Conservation (phyloP, 2,113 vertebrate species). For the Aythya baeri region DNA sequence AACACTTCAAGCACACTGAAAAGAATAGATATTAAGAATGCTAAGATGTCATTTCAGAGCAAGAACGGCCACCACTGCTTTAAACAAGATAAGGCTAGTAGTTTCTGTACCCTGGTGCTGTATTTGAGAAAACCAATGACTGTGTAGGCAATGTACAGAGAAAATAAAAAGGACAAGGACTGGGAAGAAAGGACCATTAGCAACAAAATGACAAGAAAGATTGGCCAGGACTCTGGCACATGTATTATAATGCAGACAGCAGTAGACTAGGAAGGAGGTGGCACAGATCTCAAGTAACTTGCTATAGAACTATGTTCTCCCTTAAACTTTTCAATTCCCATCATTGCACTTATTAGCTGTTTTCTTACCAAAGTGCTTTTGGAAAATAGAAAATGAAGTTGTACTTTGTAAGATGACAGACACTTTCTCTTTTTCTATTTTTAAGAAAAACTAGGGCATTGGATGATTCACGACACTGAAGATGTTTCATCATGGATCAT, state of each 20-base stretch:
- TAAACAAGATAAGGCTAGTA: neutral
- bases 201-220: neutral
- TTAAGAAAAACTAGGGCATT: neutral
- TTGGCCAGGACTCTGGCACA: neutral
- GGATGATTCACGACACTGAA: neutral
- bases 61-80: neutral
- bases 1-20: neutral
- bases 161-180: neutral
- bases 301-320: neutral
- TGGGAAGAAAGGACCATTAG: neutral
- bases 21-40: neutral
- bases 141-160: neutral
- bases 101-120: neutral
- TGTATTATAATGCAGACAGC: neutral
- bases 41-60: neutral
- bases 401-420: neutral
- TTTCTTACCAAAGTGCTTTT: neutral
- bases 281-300: neutral
- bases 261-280: neutral
- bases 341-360: neutral
- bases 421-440: neutral
- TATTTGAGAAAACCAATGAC: neutral
- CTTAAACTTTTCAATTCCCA: neutral
- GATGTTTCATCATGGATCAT: neutral
- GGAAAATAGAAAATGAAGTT: neutral